Base-by-base conservation (phyloP, 2,113 vertebrate genomes). In the Perognathus longimembris region DNA sequence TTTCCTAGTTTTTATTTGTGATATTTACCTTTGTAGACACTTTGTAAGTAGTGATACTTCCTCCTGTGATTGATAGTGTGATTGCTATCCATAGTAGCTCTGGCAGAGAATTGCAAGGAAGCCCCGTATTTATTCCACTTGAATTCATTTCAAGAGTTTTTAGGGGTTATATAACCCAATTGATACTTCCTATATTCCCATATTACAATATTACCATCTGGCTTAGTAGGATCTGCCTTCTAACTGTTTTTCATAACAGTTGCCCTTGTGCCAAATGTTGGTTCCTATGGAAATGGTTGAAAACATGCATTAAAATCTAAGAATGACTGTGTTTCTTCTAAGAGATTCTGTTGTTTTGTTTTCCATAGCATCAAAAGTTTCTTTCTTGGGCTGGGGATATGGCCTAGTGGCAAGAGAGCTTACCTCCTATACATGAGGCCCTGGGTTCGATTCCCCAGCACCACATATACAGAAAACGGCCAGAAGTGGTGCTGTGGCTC, bases 241-340 rank as follows among this genome's bases (percentile, higher is more conserved):
- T 95, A 95, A 97, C 91, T 95, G 84, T 93, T 97, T 97, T 95
- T 96, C 94, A 91, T 95, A 96, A 94, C 15, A 89, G 64, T 95
- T 64, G 75, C 69, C 89, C 38, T 54, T 54, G 38, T 96, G 96
- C 96, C 96, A 97, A 97, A 96, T 98, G 89, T 95, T 94, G 63
- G 96, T 98, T 98, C 67, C 97, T 96, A 98, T 98, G 96, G 97
- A 98, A 97, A 98, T 97, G 66, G 87, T 90, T 97, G 95, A 96
- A 97, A 97, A 94, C 81, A 79, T 66, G 36, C 34, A 96, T 96
- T 97, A 95, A 96, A 95, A 93, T 89, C 91, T 96, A 92, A 82
- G n/a, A 95, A 93, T 90, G 83, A 34, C 86, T 94, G 34, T 84
- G 76, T 91, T 97, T 3, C 82, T 75, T 89, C 28, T 89, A 82